Base-by-base conservation (phyloP, 1,140 invertebrate species). In the Magallana angulata region DNA sequence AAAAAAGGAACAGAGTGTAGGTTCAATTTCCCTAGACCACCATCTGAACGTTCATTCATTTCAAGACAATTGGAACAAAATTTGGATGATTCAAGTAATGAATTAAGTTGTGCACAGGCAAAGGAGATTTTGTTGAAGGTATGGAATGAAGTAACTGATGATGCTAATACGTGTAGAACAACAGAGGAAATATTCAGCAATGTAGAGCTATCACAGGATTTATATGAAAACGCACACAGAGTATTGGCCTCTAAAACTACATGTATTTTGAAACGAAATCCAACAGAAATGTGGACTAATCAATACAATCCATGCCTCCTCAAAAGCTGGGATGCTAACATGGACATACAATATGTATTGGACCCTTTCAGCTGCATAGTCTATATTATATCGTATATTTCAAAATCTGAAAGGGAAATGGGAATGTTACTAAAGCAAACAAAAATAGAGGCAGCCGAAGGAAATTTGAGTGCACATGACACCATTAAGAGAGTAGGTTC, bases 401-500 rank as follows among this genome's bases (percentile, higher is more conserved):
- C 83, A 56, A 90, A 90, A 81, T 18, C 64, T 57, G 89, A 90
- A 68, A 48, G 85, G 14, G 89, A 90, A 82, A 83, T 88, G 24
- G 85, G 89, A 57, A 86, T 83, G 87, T 85, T 2, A 57, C 62
- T 18, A 7, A 88, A 48, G 76, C 82, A 71, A 86, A 88, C 59
- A 85, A 86, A 85, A 85, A 84, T 80, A 71, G 86, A 48, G 82
- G 85, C 18, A 71, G 30, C 86, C 58, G 60, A 87, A 6, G 57
- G 87, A 82, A 85, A 90, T 24, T 58, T 90, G 7, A 85, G 85
- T 84, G 89, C 84, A 81, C 87, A 88, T 36, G 89, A 90, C 36
- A 48, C 36, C 36, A 48, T 48, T 0, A 48, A 48, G 36, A 48
- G 36, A 48, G 36, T 48, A 48, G 36, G 36, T 0, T 48, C 36